Conservation (phyloP, 2,888 invertebrate genomes). For the Synergus laeviventris region DNA sequence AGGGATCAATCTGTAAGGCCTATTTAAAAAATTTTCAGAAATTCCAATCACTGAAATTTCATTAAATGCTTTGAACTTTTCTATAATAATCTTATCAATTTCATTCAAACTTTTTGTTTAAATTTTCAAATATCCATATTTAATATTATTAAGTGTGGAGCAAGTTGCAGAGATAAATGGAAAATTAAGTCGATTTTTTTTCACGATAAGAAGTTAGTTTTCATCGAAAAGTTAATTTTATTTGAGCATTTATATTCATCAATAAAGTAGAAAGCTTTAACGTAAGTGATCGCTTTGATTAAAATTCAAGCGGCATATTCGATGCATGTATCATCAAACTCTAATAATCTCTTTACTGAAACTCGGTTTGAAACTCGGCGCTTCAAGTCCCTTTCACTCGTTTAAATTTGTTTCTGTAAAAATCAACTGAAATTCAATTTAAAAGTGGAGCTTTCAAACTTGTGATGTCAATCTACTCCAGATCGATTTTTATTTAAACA, state of each 20-base stretch:
- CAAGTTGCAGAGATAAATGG: constrained; percentile 38
- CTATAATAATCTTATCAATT: too few species aligned
- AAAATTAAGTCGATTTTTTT: too few species aligned
- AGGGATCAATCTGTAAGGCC: too few species aligned
- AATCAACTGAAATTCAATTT: constrained; percentile 7
- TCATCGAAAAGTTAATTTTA: background rate
- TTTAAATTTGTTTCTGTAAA: constrained; percentile 12
- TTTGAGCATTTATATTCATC: background rate
- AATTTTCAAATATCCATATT: too few species aligned
- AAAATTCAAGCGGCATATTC: background rate
- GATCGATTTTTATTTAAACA: constrained; percentile 3
- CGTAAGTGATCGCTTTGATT: background rate
- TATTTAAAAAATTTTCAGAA: too few species aligned
- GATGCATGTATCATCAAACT: constrained; percentile 1
- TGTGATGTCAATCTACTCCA: background rate
- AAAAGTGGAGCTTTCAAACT: constrained; percentile 1
- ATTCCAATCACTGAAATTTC: too few species aligned
- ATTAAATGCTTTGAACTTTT: too few species aligned
- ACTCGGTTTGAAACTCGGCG: background rate
- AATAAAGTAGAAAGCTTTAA: background rate
- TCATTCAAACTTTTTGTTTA: too few species aligned
- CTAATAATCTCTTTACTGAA: constrained; percentile 3
- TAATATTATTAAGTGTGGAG: background rate
- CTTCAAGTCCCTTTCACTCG: background rate
- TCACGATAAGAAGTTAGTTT: background rate